Conservation (phyloP, 1,140 invertebrate genomes). For the Drosophila persimilis region DNA sequence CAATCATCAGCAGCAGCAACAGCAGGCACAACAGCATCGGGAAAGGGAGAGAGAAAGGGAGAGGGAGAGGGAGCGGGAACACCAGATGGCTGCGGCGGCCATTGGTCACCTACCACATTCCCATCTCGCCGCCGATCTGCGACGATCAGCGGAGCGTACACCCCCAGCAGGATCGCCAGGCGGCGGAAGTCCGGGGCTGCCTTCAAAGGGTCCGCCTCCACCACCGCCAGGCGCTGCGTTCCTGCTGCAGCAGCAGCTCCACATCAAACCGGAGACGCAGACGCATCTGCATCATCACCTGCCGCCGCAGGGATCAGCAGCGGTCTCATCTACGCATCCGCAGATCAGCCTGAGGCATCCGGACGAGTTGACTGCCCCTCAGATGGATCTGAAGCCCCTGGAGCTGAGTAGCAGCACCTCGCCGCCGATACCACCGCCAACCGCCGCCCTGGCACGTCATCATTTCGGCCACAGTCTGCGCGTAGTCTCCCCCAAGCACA, state of each 20-base stretch:
- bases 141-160: constrained; percentile 62
- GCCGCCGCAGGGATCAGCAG: constrained; percentile 31
- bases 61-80: constrained; percentile 27
- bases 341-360: constrained; percentile 72
- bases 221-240: constrained; percentile 65
- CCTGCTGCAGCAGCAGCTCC: constrained; percentile 73
- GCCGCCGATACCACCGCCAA: constrained; percentile 57
- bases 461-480: constrained; percentile 64
- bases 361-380: constrained; percentile 71
- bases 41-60: constrained; percentile 26
- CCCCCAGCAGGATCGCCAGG: constrained; percentile 52
- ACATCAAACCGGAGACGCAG: constrained; percentile 76
- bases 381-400: constrained; percentile 67
- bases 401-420: constrained; percentile 58
- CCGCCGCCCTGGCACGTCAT: constrained; percentile 28
- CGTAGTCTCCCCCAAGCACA: constrained; percentile 65
- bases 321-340: constrained; percentile 43
- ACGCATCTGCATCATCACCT: constrained; percentile 74
- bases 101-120: constrained; percentile 59
- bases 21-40: constrained; percentile 45
- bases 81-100: constrained; percentile 28
- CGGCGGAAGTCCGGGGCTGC: constrained; percentile 55
- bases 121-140: constrained; percentile 59
- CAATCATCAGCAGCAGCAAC: constrained; percentile 79
- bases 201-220: constrained; percentile 49